Percentiles rank a stretch among this genome's conserved stretches.
phyloP scores from a whole-genome alignment of 1,140 invertebrate species.

The Cyrtorhinus lividipennis region DNA sequence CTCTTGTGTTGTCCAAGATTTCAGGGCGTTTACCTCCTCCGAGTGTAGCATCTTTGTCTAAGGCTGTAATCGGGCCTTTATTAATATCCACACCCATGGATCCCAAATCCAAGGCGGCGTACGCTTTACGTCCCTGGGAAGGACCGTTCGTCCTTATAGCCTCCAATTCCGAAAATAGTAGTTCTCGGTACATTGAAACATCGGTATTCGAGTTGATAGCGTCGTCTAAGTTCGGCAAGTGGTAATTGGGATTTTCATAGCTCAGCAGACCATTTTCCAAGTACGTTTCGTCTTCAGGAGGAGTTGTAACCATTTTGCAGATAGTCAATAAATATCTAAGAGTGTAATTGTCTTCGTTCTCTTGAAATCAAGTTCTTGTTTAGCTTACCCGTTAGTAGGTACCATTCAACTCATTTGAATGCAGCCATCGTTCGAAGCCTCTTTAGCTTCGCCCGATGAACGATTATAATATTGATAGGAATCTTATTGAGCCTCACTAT shows the following conservation, averaged over 20 bases:
- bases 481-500: background rate
- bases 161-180: conserved; percentile 45
- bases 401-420: background rate
- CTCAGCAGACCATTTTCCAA: conserved; percentile 66
- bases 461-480: too few relatives aligned
- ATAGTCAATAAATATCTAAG: conserved; percentile 24
- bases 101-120: conserved; percentile 48
- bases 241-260: conserved; percentile 78
- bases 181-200: conserved; percentile 27
- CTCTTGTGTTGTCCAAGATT: conserved; percentile 21
- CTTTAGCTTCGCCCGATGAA: too few relatives aligned
- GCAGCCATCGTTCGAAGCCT: background rate
- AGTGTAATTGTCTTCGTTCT: background rate
- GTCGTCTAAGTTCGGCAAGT: conserved; percentile 58
- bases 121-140: conserved; percentile 39
- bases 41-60: conserved; percentile 35
- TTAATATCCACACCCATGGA: conserved; percentile 55
- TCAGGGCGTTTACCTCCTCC: conserved; percentile 20
- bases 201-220: conserved; percentile 58
- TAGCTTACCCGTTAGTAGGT: background rate
- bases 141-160: conserved; percentile 31
- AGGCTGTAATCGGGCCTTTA: conserved; percentile 39
- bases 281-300: conserved; percentile 26
- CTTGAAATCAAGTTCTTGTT: background rate
- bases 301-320: conserved; percentile 26